These are phyloP conservation scores for Channa argus DNA, from an alignment of 2,113 vertebrate species.

Conservation along the genomic window DNA sequence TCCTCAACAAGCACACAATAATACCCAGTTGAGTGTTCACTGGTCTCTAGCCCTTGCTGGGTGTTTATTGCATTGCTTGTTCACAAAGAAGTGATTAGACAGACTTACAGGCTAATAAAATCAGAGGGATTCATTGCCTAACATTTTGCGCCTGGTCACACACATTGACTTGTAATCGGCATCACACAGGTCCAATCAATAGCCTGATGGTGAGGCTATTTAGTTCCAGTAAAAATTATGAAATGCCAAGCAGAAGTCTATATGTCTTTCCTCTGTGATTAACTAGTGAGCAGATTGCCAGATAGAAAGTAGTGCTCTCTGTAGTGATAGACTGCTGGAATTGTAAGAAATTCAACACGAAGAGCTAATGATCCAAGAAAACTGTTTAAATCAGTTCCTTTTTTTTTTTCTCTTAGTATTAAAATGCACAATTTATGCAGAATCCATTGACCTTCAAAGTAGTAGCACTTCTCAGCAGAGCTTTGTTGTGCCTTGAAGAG, in stretches of 20 bases:
- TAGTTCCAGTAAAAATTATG: constrained; percentile 21
- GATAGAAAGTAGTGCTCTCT: neutral
- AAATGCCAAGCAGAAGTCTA: constrained; percentile 35
- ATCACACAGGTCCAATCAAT: constrained; percentile 55
- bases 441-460: constrained; percentile 40
- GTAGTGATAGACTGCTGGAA: neutral
- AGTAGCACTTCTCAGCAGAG: constrained; percentile 11
- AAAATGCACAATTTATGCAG: constrained; percentile 30
- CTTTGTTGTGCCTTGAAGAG: constrained; percentile 49
- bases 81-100: constrained; percentile 52
- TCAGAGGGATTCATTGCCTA: constrained; percentile 39
- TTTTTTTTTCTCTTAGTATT: constrained; percentile 24
- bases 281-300: constrained; percentile 11
- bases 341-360: neutral
- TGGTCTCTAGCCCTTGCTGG: constrained; percentile 10
- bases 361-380: constrained; percentile 9
- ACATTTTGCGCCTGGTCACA: constrained; percentile 52
- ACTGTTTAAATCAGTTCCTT: constrained; percentile 28
- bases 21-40: neutral
- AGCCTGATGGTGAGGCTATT: constrained; percentile 28
- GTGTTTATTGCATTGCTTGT: constrained; percentile 36
- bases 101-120: constrained; percentile 62
- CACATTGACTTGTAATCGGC: constrained; percentile 52
- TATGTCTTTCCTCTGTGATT: constrained; percentile 13
- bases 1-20: constrained; percentile 11